Conservation (phyloP, 23 tunicate species). For the Ciona savignyi region DNA sequence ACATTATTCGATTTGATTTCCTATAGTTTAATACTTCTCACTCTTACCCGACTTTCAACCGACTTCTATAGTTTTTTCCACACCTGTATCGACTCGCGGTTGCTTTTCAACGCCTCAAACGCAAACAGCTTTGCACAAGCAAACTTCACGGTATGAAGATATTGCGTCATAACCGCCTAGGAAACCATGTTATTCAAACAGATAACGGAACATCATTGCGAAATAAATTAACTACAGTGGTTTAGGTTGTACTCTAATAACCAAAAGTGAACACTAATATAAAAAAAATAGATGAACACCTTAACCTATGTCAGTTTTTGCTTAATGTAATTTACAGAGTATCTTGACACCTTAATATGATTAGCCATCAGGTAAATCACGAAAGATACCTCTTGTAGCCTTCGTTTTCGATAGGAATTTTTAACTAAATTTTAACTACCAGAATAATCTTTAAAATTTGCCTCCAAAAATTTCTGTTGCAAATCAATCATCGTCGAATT, state of each 20-base stretch:
- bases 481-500: too few species aligned
- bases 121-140: not conserved
- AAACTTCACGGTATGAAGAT: not conserved
- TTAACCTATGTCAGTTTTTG: not conserved
- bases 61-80: not conserved
- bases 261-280: not conserved
- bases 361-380: too few species aligned
- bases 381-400: too few species aligned
- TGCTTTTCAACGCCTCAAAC: not conserved
- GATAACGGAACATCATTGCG: not conserved
- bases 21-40: too few species aligned
- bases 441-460: too few species aligned
- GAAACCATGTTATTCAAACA: not conserved
- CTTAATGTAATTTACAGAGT: too few species aligned
- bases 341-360: too few species aligned
- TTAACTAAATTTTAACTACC: too few species aligned
- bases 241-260: not conserved
- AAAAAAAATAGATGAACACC: not conserved
- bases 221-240: not conserved
- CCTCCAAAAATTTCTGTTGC: too few species aligned
- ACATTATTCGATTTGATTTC: too few species aligned
- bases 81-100: not conserved
- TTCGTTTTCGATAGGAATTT: too few species aligned
- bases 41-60: too few species aligned
- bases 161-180: not conserved